These are phyloP conservation scores for Galerucella calmariensis DNA, from an alignment of 2,888 invertebrate species.

Conservation along the genomic window DNA sequence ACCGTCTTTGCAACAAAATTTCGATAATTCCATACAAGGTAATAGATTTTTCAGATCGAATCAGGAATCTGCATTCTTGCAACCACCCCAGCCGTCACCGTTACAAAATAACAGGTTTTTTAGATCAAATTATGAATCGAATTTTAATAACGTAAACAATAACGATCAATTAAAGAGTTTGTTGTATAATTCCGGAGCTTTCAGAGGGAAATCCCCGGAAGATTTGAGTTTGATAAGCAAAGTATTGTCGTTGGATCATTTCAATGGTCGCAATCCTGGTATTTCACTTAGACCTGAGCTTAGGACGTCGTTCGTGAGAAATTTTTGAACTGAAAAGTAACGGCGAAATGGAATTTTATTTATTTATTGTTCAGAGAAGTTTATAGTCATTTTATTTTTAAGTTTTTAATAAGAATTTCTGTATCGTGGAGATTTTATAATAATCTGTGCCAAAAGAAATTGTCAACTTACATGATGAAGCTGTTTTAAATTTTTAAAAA, in stretches of 20 bases:
- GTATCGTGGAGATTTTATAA: constrained; percentile 8
- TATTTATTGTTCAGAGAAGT: constrained; percentile 37
- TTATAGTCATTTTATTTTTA: constrained; percentile 27
- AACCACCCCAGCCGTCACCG: constrained; percentile 19
- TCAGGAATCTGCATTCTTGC: constrained; percentile 36
- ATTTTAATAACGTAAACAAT: constrained; percentile 25
- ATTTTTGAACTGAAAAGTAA: constrained; percentile 21
- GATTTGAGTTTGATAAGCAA: constrained; percentile 85
- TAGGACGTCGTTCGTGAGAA: constrained; percentile 16
- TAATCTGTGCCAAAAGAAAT: constrained; percentile 27
- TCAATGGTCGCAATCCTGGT: constrained; percentile 25
- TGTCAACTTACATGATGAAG: neutral
- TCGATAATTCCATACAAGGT: constrained; percentile 27
- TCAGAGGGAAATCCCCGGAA: constrained; percentile 69
- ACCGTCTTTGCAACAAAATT: constrained; percentile 42
- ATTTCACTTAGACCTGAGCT: constrained; percentile 26
- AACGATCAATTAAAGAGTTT: constrained; percentile 73
- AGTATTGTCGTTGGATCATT: constrained; percentile 81
- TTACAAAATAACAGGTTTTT: constrained; percentile 45
- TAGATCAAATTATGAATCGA: constrained; percentile 43
- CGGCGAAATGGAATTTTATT: constrained; percentile 10
- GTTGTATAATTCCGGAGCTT: constrained; percentile 74
- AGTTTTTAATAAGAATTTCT: constrained; percentile 23
- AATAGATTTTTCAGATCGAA: constrained; percentile 48
- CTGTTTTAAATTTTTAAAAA: neutral